Percentiles rank a stretch among this genome's conserved stretches.
phyloP scores from a whole-genome alignment of 2,797 vertebrate species.

The Labeo calbasu region DNA sequence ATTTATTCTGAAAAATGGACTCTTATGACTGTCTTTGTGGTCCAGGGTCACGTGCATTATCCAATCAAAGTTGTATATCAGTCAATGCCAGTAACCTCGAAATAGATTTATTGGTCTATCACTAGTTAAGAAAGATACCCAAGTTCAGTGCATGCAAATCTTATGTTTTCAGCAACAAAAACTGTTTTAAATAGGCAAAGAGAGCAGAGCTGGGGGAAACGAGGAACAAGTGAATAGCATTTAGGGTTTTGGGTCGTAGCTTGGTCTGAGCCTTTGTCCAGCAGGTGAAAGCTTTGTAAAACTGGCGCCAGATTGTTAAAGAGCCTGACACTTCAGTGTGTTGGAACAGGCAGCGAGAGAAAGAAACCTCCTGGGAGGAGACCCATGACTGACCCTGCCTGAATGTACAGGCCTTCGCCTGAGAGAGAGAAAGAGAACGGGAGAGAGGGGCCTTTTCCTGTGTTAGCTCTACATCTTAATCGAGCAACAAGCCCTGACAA shows the following conservation, averaged over 20 bases:
- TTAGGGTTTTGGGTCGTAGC: conserved; percentile 80
- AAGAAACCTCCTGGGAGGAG: conserved; percentile 81
- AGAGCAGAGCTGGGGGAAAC: conserved; percentile 41
- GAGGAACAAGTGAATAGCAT: conserved; percentile 69
- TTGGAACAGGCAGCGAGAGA: conserved; percentile 80
- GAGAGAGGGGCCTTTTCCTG: conserved; percentile 75
- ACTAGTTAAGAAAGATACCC: not conserved
- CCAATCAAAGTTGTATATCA: not conserved
- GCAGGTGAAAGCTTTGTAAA: conserved; percentile 85
- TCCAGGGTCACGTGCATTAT: not conserved
- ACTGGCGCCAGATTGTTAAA: conserved; percentile 86
- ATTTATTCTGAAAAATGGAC: too few relatives aligned
- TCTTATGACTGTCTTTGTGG: too few relatives aligned
- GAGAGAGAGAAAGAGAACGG: conserved; percentile 58
- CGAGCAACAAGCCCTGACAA: conserved; percentile 83
- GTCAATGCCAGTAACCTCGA: not conserved
- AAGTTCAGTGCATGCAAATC: conserved; percentile 36
- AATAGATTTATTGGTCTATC: not conserved
- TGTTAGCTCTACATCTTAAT: conserved; percentile 83
- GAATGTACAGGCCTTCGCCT: conserved; percentile 77
- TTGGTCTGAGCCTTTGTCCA: conserved; percentile 84
- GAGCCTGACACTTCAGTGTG: conserved; percentile 81
- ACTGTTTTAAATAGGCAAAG: conserved; percentile 36
- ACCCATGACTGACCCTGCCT: conserved; percentile 81
- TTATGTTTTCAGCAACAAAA: conserved; percentile 44